Percentiles rank a stretch among this genome's conserved stretches.
phyloP scores from a whole-genome alignment of 2,888 invertebrate species.

The Lithodes maja region DNA sequence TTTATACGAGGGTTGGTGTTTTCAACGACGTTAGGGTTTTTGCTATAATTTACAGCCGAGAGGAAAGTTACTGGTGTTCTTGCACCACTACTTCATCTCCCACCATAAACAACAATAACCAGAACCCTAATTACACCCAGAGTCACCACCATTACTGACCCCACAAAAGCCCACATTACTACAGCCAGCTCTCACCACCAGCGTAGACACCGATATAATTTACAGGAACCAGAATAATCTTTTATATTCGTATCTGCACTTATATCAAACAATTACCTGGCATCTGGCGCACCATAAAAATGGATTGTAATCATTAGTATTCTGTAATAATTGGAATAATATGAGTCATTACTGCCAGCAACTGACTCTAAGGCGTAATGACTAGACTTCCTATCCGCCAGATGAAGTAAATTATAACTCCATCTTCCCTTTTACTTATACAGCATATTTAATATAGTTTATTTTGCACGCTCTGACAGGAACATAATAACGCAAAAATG shows the following conservation, averaged over 20 bases:
- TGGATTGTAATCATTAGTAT: constrained; percentile 35
- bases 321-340: constrained; percentile 11
- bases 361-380: constrained; percentile 5
- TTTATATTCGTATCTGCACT: background rate
- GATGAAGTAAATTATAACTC: background rate
- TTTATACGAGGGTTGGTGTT: background rate
- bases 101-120: constrained; percentile 27
- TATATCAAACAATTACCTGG: background rate
- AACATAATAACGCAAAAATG: no score
- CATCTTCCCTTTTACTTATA: background rate
- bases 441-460: no score
- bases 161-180: background rate
- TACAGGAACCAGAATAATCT: background rate
- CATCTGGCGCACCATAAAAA: background rate
- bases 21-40: background rate
- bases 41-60: background rate
- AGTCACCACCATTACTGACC: background rate
- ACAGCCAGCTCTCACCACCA: background rate
- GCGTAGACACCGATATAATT: background rate
- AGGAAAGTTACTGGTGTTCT: background rate
- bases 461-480: no score
- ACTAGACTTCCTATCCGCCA: background rate
- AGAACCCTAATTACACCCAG: background rate
- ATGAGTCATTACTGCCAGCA: background rate
- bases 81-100: constrained; percentile 3